Base-by-base conservation (phyloP, 2,797 vertebrate genomes). In the Manis pentadactyla region DNA sequence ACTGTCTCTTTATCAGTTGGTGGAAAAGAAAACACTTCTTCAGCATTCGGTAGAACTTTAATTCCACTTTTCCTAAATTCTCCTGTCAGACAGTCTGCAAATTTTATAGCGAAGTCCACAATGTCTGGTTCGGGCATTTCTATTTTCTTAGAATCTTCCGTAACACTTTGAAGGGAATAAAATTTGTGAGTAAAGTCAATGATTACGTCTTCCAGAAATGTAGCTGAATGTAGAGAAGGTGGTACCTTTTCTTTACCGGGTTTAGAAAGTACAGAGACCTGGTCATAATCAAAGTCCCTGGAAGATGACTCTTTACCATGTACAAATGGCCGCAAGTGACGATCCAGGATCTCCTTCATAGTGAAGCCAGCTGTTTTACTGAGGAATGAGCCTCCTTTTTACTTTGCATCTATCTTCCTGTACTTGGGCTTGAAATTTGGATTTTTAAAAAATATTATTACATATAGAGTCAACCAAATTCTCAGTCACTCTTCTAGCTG, bases 201-300 rank as follows among this genome's bases (percentile, higher is more conserved):
- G 15, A 98, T 94, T 63, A 97, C 39, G 34, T 98, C 98, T 93
- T 98, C 98, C 61, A 98, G 87, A 97, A 98, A 97, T 61, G 78
- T 42, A 12, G 97, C 97, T 25, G 98, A 98, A 92, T 97, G 98
- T 3, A 96, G 79, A 93, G 86, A 97, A 49, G 90, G 19, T 15
- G 90, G 96, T 78, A 37, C 37, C 46, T 93, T 97, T 66, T 85
- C 91, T 61, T 96, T 90, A 46, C 6, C 39, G 75, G 89, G 46
- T 77, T 92, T 87, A 51, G 27, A 27, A 78, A 46, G 55, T 84
- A 73, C 31, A 66, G 93, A 87, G 29, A 55, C 18, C 39, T 34
- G 78, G 39, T 73, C 75, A 51, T 37, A n/a, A 66, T 88, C 57
- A 96, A 63, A 68, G 27, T 42, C 53, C 75, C 10, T 27, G 31